These are phyloP conservation scores for Neotoma lepida DNA, from an alignment of 2,113 vertebrate genomes.

Conservation along the genomic window DNA sequence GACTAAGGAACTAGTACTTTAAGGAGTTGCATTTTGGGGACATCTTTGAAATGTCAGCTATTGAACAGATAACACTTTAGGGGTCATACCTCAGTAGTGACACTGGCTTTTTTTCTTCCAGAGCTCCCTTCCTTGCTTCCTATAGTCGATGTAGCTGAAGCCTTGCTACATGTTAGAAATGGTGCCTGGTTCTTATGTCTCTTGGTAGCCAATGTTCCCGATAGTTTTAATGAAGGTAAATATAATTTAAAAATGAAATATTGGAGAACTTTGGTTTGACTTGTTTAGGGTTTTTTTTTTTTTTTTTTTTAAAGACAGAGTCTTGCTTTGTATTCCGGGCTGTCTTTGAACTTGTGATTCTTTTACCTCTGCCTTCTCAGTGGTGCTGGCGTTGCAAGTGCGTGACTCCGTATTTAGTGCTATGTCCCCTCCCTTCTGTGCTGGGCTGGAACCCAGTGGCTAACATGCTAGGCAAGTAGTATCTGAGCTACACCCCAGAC, in stretches of 20 bases:
- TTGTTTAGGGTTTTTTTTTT: too few species aligned
- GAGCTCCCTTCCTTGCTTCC: conserved; percentile 96
- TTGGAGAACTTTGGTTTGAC: conserved; percentile 38
- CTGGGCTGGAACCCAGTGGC: not conserved
- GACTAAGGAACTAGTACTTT: not conserved
- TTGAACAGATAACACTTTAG: not conserved
- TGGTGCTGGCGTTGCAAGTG: too few species aligned
- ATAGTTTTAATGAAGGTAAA: conserved; percentile 98
- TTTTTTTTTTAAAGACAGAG: not conserved
- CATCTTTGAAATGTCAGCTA: conserved; percentile 3
- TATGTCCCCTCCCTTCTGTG: not conserved
- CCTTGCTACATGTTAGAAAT: conserved; percentile 95
- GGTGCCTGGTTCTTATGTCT: conserved; percentile 99
- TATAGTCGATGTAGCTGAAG: conserved; percentile 96
- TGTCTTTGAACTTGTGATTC: not conserved
- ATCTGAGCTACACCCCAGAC: not conserved
- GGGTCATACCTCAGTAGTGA: not conserved
- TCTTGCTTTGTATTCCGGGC: not conserved
- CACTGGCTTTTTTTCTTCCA: conserved; percentile 70
- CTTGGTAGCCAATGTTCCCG: conserved; percentile 97
- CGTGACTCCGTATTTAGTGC: not conserved
- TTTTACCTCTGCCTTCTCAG: not conserved
- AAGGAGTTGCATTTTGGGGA: not conserved
- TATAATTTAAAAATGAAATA: conserved; percentile 47
- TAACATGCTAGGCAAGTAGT: not conserved